Conservation (phyloP, 2,113 vertebrate species). For the Kryptolebias marmoratus region DNA sequence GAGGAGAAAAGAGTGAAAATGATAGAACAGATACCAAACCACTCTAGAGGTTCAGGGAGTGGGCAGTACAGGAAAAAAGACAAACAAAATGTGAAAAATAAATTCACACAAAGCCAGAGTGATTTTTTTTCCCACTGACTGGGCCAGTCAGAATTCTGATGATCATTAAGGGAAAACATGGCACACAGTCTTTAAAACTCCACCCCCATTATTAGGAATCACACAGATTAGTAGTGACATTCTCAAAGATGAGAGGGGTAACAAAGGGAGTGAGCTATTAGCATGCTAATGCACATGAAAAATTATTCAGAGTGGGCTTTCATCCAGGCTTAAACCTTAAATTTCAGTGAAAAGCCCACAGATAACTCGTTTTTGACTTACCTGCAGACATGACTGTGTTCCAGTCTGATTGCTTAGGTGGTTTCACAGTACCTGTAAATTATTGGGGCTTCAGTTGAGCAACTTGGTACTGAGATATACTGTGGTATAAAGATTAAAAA, state of each 20-base stretch:
- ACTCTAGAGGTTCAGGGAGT: neutral
- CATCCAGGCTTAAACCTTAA: constrained; percentile 59
- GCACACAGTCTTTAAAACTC: constrained; percentile 65
- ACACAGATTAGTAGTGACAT: constrained; percentile 74
- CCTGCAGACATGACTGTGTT: constrained; percentile 24
- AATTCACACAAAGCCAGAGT: constrained; percentile 34
- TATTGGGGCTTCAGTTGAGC: constrained; percentile 30
- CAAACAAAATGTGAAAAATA: constrained; percentile 13
- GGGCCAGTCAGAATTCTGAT: constrained; percentile 57
- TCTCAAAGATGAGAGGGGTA: constrained; percentile 67
- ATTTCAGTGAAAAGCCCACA: constrained; percentile 30
- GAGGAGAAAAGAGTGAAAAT: constrained; percentile 8
- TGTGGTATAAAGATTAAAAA: constrained; percentile 24
- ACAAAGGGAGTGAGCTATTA: constrained; percentile 71
- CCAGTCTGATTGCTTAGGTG: constrained; percentile 19
- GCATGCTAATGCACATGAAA: constrained; percentile 73
- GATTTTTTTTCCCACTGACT: constrained; percentile 11
- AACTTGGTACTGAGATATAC: constrained; percentile 22
- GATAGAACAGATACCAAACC: constrained; percentile 8
- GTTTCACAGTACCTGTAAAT: constrained; percentile 25
- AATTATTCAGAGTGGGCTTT: constrained; percentile 62
- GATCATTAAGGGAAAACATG: constrained; percentile 56
- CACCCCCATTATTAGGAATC: constrained; percentile 68
- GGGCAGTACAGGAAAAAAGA: neutral
- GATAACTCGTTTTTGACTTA: constrained; percentile 59